Evolutionary conservation across 2,888 invertebrate genomes (phyloP).

Genomic region (Tethea ocularis): DNA sequence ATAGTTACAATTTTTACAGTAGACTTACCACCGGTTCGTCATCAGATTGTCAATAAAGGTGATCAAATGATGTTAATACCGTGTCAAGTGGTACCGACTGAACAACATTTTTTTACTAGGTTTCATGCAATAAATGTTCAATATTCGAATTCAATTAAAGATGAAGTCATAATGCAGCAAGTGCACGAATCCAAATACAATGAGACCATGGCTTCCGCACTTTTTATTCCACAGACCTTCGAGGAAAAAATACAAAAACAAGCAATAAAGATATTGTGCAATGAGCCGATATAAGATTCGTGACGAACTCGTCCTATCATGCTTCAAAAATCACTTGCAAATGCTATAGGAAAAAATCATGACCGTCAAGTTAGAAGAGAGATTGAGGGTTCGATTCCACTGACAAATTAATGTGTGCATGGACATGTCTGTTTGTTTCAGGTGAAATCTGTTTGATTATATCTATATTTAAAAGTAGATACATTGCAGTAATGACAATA

Average conservation of each 20-base stretch:
- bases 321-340: conserved; percentile 20
- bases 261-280: conserved; percentile 33
- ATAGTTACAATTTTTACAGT: too few species aligned
- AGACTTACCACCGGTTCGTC: too few species aligned
- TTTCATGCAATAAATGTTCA: neutral
- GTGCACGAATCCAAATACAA: conserved; percentile 1
- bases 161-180: neutral
- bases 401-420: neutral
- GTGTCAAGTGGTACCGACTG: too few species aligned
- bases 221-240: conserved; percentile 48
- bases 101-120: neutral
- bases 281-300: conserved; percentile 29
- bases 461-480: too few species aligned
- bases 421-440: too few species aligned
- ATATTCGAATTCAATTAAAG: neutral
- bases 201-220: conserved; percentile 52
- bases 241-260: conserved; percentile 29
- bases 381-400: neutral
- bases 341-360: neutral
- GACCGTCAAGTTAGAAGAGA: neutral
- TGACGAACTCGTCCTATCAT: conserved; percentile 31
- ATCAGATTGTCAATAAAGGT: too few species aligned
- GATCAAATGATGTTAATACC: too few species aligned
- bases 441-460: too few species aligned
- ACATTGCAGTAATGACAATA: too few species aligned